Base-by-base conservation (phyloP, 2,888 invertebrate genomes). In the Drosophila rellima region DNA sequence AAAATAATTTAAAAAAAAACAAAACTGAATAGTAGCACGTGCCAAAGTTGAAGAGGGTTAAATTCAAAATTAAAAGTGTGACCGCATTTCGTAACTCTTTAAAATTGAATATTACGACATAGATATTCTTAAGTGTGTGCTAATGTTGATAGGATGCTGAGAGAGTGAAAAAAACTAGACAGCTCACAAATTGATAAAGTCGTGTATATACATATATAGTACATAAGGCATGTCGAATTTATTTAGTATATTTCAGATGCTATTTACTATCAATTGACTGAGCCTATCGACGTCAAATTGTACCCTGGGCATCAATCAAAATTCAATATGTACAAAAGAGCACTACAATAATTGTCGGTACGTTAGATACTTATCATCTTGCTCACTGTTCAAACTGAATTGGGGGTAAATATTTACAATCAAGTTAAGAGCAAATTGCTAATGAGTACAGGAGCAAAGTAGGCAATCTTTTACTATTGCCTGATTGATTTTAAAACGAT, bases 241-340 rank as follows among this genome's bases (percentile, higher is more conserved):
- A 69, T 48, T 18, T 40, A 29, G 62, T 40, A 35, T 39, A 56
- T n/a, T 42, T 23, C 10, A 33, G 44, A 33, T 56, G 44, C 45
- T 56, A 56, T 44, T 56, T 56, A 45, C 54, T 82, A 77, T 77
- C 67, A 78, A 70, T 81, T 80, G 62, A 47, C 52, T 59, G 54
- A 45, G 47, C 31, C 59, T 55, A 55, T 35, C 62, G 59, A 80
- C 73, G 80, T 82, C 62, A 71, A 61, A 56, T 54, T 42, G 31
- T 39, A 50, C 47, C 52, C 59, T 55, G 64, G 48, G 48, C 45
- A 83, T 80, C 70, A 78, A 81, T 80, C 55, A 68, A 80, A 59
- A 52, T 18, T 31, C n/a, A 29, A 61, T 56, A 51, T 48, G n/a
- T 48, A 33, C 23, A 20, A 33, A 5, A n/a, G 31, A 42, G 50